phyloP scores from a whole-genome alignment of 1,140 invertebrate species.

The Bombus balteatus region DNA sequence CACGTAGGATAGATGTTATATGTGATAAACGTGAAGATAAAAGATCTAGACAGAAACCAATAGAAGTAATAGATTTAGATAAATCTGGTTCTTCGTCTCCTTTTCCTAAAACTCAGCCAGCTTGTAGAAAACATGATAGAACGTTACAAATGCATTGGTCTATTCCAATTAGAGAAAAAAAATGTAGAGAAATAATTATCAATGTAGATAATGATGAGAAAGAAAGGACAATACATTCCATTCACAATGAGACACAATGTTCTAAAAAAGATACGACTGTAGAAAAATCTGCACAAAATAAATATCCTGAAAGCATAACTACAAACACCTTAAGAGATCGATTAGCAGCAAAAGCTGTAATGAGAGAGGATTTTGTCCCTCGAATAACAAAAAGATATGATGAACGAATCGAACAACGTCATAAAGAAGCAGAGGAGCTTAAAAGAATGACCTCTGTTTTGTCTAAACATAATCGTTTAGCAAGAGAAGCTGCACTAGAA shows the following conservation, averaged over 20 bases:
- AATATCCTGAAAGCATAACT: constrained; percentile 44
- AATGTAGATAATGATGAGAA: constrained; percentile 24
- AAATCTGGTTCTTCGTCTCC: constrained; percentile 39
- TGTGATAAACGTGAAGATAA: constrained; percentile 50
- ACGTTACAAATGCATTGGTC: not conserved
- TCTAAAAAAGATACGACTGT: constrained; percentile 9
- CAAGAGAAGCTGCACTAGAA: constrained; percentile 73
- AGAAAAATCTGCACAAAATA: not conserved
- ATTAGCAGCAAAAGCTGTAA: constrained; percentile 69
- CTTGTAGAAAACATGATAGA: not conserved
- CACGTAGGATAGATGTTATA: constrained; percentile 58
- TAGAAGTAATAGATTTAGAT: constrained; percentile 73
- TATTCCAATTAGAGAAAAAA: constrained; percentile 9
- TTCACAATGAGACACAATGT: not conserved
- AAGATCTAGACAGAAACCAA: constrained; percentile 33
- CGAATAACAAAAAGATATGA: constrained; percentile 71
- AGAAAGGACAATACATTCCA: not conserved
- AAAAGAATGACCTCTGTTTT: constrained; percentile 68
- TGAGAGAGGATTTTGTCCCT: constrained; percentile 70
- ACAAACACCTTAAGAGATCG: constrained; percentile 76
- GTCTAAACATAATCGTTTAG: constrained; percentile 74
- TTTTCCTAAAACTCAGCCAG: not conserved
- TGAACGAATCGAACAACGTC: constrained; percentile 68
- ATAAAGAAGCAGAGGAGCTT: constrained; percentile 71
- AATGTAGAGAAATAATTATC: constrained; percentile 32